Evolutionary conservation across 2,797 vertebrate species (phyloP).

Genomic region (Natrix natrix): DNA sequence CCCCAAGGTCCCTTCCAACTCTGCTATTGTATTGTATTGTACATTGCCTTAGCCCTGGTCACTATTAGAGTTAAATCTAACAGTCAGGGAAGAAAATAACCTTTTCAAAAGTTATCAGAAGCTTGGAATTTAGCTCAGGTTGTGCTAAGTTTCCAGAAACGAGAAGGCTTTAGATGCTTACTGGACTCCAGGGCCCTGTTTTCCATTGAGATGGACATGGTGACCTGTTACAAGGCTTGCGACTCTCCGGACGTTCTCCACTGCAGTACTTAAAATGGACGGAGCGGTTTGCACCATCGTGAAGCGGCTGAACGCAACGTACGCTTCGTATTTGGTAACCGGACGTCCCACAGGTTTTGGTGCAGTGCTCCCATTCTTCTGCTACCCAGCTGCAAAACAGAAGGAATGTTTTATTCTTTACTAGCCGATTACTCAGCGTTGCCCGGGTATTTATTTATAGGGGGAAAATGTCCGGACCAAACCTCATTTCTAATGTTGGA

Average conservation of each 20-base stretch:
- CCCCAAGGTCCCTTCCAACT: too few species aligned
- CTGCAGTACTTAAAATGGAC: constrained; percentile 90
- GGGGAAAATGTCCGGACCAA: too few species aligned
- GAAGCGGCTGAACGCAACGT: constrained; percentile 86
- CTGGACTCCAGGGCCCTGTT: constrained; percentile 88
- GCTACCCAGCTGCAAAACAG: constrained; percentile 80
- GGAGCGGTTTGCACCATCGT: constrained; percentile 84
- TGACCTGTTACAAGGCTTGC: constrained; percentile 80
- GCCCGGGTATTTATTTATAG: too few species aligned
- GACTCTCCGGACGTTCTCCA: constrained; percentile 86
- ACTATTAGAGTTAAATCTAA: background rate
- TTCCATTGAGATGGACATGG: constrained; percentile 89
- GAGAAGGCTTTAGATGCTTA: constrained; percentile 46
- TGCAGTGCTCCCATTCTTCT: constrained; percentile 94
- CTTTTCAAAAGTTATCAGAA: background rate
- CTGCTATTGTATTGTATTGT: too few species aligned
- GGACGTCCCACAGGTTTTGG: constrained; percentile 86
- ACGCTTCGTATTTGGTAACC: constrained; percentile 92
- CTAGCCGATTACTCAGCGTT: too few species aligned
- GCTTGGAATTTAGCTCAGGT: background rate
- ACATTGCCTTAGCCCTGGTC: background rate
- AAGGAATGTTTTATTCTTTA: background rate
- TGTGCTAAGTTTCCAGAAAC: background rate
- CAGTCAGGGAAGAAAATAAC: background rate
- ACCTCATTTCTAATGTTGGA: too few species aligned